Percentiles rank a stretch among this genome's conserved stretches.
Evolutionary conservation across 2,113 vertebrate genomes (phyloP).

Genomic region (Lipophrys pholis): DNA sequence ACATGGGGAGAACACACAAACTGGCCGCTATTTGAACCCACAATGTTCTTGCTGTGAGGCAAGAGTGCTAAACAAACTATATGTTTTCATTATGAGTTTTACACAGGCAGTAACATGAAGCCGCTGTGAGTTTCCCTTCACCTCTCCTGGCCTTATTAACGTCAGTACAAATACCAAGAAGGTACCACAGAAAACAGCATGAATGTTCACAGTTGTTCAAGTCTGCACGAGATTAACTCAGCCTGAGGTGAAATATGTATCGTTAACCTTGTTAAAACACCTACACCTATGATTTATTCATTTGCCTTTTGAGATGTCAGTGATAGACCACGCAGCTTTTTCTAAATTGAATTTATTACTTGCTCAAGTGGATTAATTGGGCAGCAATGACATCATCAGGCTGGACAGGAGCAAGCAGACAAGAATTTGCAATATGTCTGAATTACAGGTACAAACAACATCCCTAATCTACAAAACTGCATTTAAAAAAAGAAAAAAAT

Average conservation of each 20-base stretch:
- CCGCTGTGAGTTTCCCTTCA: background rate
- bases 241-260: background rate
- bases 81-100: background rate
- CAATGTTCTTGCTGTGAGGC: no score
- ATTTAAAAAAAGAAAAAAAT: background rate
- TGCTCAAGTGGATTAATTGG: constrained; percentile 30
- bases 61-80: no score
- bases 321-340: constrained; percentile 20
- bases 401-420: constrained; percentile 14
- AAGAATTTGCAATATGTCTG: constrained; percentile 22
- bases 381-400: constrained; percentile 5
- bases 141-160: background rate
- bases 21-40: no score
- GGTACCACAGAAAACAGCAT: background rate
- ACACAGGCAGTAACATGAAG: background rate
- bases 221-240: constrained; percentile 10
- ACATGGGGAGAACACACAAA: no score
- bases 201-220: constrained; percentile 10
- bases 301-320: constrained; percentile 18
- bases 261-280: background rate
- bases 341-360: constrained; percentile 30
- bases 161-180: background rate
- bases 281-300: constrained; percentile 29
- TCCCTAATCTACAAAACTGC: background rate
- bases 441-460: constrained; percentile 8